These are phyloP conservation scores for Steinernema carpocapsae DNA, from an alignment of 2,888 invertebrate genomes.

Conservation along the genomic window DNA sequence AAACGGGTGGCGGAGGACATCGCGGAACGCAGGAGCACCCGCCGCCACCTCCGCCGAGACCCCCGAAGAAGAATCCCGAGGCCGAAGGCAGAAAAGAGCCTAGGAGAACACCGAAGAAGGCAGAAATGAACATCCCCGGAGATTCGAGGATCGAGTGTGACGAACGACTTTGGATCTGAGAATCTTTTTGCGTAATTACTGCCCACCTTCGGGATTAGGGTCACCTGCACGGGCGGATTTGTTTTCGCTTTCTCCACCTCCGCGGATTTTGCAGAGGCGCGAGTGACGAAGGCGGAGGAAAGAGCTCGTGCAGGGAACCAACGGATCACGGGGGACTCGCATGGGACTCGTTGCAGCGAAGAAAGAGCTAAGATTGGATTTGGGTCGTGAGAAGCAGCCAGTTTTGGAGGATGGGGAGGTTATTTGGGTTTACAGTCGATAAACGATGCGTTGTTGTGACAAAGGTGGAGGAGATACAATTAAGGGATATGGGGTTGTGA, in stretches of 20 bases:
- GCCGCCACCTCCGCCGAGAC: conserved; percentile 7
- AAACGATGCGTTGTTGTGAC: too few species aligned
- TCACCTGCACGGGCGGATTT: conserved; percentile 24
- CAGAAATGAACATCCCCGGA: too few species aligned
- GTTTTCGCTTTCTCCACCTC: neutral
- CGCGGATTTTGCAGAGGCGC: neutral
- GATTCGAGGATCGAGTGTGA: neutral
- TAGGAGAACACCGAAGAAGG: neutral
- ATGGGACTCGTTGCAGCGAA: too few species aligned
- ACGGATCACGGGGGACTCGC: too few species aligned
- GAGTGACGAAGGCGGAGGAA: neutral
- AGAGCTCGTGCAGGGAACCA: too few species aligned
- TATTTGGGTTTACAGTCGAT: too few species aligned
- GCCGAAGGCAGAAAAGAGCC: neutral
- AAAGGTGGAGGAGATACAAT: too few species aligned
- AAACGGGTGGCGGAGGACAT: neutral
- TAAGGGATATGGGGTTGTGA: too few species aligned
- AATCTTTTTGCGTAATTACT: conserved; percentile 4
- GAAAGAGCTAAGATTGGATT: too few species aligned
- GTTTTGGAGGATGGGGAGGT: too few species aligned
- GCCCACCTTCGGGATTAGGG: conserved; percentile 1
- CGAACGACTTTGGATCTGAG: neutral
- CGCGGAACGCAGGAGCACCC: conserved; percentile 6
- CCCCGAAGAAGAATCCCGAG: neutral
- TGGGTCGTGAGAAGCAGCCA: too few species aligned